These are phyloP conservation scores for Leuctra nigra DNA, from an alignment of 2,888 invertebrate genomes.

Conservation along the genomic window DNA sequence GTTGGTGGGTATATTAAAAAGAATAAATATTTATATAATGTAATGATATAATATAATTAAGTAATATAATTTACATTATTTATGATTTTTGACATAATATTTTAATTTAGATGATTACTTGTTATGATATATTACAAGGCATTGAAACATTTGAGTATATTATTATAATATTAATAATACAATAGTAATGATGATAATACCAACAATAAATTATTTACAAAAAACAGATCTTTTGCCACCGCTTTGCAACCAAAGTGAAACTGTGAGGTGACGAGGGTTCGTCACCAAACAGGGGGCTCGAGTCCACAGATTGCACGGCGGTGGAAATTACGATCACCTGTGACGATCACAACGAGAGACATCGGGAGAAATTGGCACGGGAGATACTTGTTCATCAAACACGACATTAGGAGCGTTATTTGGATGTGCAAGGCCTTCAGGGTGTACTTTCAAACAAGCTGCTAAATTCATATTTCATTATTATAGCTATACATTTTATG, in stretches of 20 bases:
- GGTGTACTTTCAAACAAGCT: slow-evolving; percentile 20
- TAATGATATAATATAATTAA: background rate
- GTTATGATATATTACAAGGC: slow-evolving; percentile 22
- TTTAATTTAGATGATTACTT: slow-evolving; percentile 14
- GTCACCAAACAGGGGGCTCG: slow-evolving; percentile 11
- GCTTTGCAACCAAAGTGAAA: background rate
- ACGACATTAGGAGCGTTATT: slow-evolving; percentile 3
- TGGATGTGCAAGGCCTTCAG: slow-evolving; percentile 24
- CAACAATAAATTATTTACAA: slow-evolving; percentile 13
- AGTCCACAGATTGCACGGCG: background rate
- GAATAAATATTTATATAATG: background rate
- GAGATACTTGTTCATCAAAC: slow-evolving; percentile 11
- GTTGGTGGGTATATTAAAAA: background rate
- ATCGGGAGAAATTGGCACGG: background rate
- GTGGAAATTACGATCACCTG: background rate
- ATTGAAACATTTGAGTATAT: slow-evolving; percentile 19
- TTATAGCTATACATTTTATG: slow-evolving; percentile 15
- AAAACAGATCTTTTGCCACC: background rate
- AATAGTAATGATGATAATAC: slow-evolving; percentile 12
- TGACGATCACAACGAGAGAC: slow-evolving; percentile 16
- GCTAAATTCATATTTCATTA: slow-evolving; percentile 15
- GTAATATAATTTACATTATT: slow-evolving; percentile 2
- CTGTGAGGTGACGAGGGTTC: background rate
- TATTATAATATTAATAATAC: background rate
- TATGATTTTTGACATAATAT: slow-evolving; percentile 1